Conservation (phyloP, 2,113 vertebrate genomes). For the Ahaetulla prasina region DNA sequence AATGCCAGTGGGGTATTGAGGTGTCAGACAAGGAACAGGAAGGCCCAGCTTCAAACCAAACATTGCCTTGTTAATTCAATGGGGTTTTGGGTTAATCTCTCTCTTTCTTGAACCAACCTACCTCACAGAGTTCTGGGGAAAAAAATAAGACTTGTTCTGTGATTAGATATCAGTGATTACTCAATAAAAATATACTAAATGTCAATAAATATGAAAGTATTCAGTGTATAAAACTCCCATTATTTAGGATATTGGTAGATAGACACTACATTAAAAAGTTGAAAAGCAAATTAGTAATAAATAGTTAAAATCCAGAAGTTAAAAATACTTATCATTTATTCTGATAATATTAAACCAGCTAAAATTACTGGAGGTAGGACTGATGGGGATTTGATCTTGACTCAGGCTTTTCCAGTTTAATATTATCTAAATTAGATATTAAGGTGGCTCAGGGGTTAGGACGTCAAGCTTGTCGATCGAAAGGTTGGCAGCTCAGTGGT, state of each 20-base stretch:
- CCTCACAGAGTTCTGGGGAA: neutral
- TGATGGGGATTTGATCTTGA: neutral
- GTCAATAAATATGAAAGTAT: neutral
- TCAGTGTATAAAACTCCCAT: neutral
- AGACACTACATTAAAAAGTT: neutral
- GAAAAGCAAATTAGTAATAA: too few relatives aligned
- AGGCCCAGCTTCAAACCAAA: neutral
- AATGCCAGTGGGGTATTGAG: neutral
- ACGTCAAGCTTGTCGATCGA: too few relatives aligned
- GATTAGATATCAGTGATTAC: neutral
- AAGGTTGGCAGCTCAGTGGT: too few relatives aligned
- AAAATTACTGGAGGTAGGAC: neutral
- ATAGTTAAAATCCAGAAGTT: neutral
- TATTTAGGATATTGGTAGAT: neutral
- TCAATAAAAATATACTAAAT: neutral
- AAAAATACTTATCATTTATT: neutral
- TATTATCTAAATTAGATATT: neutral
- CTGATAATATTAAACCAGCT: neutral
- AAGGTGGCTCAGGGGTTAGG: too few relatives aligned
- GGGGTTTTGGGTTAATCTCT: neutral
- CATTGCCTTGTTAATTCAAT: neutral
- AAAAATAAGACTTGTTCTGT: neutral
- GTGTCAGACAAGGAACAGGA: neutral
- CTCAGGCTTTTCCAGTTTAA: neutral
- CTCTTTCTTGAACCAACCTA: neutral